These are phyloP conservation scores for Stenolophus ochropezus DNA, from an alignment of 2,888 invertebrate species.

Conservation along the genomic window DNA sequence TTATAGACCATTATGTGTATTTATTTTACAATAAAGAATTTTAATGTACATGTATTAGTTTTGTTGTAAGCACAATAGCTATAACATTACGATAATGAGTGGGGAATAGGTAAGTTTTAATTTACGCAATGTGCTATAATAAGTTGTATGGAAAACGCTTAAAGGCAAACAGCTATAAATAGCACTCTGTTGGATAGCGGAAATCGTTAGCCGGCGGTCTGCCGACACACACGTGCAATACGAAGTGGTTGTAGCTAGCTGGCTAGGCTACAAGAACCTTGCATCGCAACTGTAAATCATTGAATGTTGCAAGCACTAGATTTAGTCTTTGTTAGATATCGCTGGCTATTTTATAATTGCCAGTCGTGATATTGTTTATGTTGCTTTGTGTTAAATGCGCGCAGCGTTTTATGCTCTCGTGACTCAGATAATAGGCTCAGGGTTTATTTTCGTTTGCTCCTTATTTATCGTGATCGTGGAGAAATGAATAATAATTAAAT, in stretches of 20 bases:
- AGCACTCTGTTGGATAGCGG: constrained; percentile 51
- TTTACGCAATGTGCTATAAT: constrained; percentile 46
- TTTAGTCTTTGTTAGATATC: constrained; percentile 40
- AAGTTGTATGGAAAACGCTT: constrained; percentile 43
- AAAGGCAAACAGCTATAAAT: constrained; percentile 46
- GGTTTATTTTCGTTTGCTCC: constrained; percentile 12
- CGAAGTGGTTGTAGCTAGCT: constrained; percentile 7
- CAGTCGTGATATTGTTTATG: constrained; percentile 32
- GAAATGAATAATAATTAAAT: constrained; percentile 1
- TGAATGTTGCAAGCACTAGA: constrained; percentile 44
- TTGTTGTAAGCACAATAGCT: not conserved
- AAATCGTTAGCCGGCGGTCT: constrained; percentile 54
- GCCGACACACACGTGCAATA: constrained; percentile 49
- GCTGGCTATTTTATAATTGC: constrained; percentile 47
- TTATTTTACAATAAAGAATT: constrained; percentile 21
- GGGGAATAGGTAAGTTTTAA: constrained; percentile 38
- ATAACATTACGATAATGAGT: not conserved
- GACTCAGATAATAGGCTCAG: constrained; percentile 16
- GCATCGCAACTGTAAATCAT: constrained; percentile 40
- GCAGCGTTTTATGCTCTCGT: constrained; percentile 11
- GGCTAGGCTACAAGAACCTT: constrained; percentile 11
- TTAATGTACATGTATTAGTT: not conserved
- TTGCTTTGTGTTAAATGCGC: constrained; percentile 12
- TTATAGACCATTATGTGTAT: constrained; percentile 2
- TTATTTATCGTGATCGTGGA: not conserved